Percentiles rank a stretch among this genome's conserved stretches.
These are phyloP conservation scores for Gnathonemus echidnorhynchus DNA, from an alignment of 2,113 vertebrate genomes.

Conservation along the genomic window DNA sequence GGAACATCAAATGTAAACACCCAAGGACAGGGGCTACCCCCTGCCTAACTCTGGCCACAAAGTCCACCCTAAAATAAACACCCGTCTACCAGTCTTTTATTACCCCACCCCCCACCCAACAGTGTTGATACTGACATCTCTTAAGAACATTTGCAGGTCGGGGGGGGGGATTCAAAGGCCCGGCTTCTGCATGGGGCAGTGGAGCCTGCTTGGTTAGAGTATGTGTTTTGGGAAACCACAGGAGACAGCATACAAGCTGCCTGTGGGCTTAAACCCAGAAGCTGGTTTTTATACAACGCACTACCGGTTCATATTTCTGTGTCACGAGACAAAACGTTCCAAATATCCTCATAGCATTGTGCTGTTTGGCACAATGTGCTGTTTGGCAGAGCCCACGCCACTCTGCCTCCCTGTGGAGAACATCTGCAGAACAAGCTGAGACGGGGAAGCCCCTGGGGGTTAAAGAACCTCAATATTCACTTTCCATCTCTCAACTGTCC, in stretches of 20 bases:
- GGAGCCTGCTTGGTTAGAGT: neutral
- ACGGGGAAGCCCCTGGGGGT: neutral
- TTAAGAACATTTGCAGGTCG: conserved; percentile 1
- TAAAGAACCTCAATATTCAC: neutral
- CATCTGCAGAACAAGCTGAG: too few species aligned
- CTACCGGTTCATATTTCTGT: neutral
- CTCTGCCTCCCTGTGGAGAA: neutral
- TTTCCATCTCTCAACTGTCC: neutral
- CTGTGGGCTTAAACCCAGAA: neutral
- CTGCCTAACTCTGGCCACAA: neutral
- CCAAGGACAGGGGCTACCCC: neutral
- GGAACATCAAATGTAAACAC: neutral
- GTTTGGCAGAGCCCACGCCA: neutral
- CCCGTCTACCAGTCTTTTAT: neutral
- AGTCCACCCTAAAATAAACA: conserved; percentile 7
- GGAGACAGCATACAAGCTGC: neutral
- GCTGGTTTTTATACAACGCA: neutral
- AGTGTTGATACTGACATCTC: neutral
- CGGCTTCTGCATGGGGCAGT: neutral
- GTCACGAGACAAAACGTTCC: neutral
- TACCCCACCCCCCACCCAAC: neutral
- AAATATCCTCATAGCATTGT: neutral
- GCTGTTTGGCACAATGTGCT: neutral
- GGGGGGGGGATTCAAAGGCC: neutral
- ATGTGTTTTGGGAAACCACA: neutral